Evolutionary conservation across 2,888 invertebrate species (phyloP), one percentile per base, ranked within the genome.

Genomic region (Argyra leucocephala): DNA sequence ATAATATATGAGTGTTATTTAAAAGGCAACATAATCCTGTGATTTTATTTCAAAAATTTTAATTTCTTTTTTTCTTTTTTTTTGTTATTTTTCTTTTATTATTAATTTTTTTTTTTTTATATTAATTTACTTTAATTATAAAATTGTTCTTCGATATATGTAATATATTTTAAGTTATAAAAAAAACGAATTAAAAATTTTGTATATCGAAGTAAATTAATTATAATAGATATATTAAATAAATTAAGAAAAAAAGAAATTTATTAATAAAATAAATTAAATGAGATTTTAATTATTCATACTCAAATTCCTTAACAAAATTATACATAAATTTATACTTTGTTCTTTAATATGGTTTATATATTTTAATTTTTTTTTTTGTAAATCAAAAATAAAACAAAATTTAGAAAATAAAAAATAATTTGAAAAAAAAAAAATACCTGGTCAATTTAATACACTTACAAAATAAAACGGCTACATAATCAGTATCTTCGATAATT

Each of bases 401-500:
- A 65, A 63, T 66, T 62, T 7, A 26, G 7, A 26, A 26, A n/a
- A 26, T 4, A 22, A 24, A 24, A 61, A 61, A 22, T 37, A 37
- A 36, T 36, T 61, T n/a, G n/a, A 6, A 18, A 60, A 61, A 61
- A n/a, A 61, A 22, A 61, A 37, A 18, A n/a, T 24, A 23, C 22
- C 22, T 24, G 65, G 61, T 61, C 66, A 64, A 64, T 62, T 59
- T 68, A 69, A 69, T 71, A 73, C 82, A 92, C 94, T 93, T 86
- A 94, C 94, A 94, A 83, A 94, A 95, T 74, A 94, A 85, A 72
- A 94, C 94, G 66, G 94, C 94, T 71, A 95, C 93, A 78, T 89
- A 94, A 73, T 93, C 90, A 24, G 93, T 91, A 72, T 94, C 93
- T 78, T 93, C 91, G 70, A 95, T 91, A 75, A 94, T 91, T 82